Percentiles rank a stretch among this genome's conserved stretches.
These are phyloP conservation scores for Trigoniulus corallinus DNA, from an alignment of 1,140 invertebrate genomes.

Conservation along the genomic window DNA sequence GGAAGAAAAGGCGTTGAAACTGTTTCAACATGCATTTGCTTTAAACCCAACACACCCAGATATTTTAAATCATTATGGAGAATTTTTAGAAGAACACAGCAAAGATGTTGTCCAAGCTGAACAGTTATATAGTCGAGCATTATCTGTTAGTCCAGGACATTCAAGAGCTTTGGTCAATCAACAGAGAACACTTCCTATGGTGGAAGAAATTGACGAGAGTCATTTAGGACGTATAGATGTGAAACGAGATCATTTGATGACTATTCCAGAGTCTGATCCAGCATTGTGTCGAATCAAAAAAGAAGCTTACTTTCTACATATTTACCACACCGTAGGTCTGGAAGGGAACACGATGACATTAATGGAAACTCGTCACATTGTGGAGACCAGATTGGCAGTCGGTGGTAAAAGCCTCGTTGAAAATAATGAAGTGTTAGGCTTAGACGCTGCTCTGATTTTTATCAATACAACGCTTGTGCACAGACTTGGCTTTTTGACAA, in stretches of 20 bases:
- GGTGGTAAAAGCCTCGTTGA: constrained; percentile 88
- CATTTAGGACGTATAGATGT: constrained; percentile 64
- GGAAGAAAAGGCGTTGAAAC: constrained; percentile 63
- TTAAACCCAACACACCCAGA: constrained; percentile 82
- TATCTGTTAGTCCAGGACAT: constrained; percentile 67
- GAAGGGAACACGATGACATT: constrained; percentile 95
- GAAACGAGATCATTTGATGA: constrained; percentile 61
- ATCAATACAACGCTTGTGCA: constrained; percentile 74
- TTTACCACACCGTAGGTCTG: constrained; percentile 93
- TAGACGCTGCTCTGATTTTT: constrained; percentile 89
- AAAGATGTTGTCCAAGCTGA: constrained; percentile 78
- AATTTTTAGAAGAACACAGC: constrained; percentile 74
- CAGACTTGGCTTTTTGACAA: constrained; percentile 45
- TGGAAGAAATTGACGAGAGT: constrained; percentile 72
- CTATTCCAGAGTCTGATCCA: constrained; percentile 58
- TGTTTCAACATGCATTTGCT: constrained; percentile 78
- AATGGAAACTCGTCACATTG: constrained; percentile 74
- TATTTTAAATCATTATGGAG: constrained; percentile 78
- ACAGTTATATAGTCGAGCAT: constrained; percentile 65
- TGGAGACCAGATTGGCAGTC: constrained; percentile 84
- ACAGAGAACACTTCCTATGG: constrained; percentile 64
- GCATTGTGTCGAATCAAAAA: constrained; percentile 73
- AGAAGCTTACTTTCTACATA: constrained; percentile 85
- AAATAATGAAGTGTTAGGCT: constrained; percentile 87
- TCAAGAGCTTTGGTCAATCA: constrained; percentile 58